These are phyloP conservation scores for Nephotettix cincticeps DNA, from an alignment of 1,140 invertebrate species.

Conservation along the genomic window DNA sequence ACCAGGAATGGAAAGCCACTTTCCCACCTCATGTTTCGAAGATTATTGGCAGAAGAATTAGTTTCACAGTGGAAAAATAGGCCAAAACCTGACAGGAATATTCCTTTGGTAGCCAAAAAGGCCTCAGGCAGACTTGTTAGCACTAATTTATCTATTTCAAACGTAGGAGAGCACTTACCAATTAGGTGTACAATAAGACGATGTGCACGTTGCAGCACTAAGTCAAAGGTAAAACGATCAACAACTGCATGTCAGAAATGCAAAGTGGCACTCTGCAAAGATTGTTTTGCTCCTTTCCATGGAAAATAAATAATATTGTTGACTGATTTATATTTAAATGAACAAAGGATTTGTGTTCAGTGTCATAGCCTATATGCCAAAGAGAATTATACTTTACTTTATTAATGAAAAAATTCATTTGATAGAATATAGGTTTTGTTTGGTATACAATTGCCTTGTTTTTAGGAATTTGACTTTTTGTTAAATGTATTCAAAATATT, in stretches of 20 bases:
- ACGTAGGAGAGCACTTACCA: conserved; percentile 8
- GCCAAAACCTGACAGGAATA: not conserved
- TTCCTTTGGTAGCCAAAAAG: not conserved
- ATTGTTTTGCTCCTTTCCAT: conserved; percentile 17
- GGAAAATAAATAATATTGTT: too few relatives aligned
- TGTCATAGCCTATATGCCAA: too few relatives aligned
- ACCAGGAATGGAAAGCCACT: too few relatives aligned
- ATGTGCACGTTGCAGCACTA: conserved; percentile 19
- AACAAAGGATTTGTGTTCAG: too few relatives aligned
- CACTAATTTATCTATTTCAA: not conserved
- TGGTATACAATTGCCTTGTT: too few relatives aligned
- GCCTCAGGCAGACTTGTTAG: not conserved
- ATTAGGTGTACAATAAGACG: not conserved
- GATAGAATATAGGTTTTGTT: too few relatives aligned
- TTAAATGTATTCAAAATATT: too few relatives aligned
- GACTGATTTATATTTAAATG: too few relatives aligned
- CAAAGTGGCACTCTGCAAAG: not conserved
- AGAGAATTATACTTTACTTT: too few relatives aligned
- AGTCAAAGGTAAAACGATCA: not conserved
- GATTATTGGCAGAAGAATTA: not conserved
- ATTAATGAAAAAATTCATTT: too few relatives aligned
- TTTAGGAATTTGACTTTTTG: too few relatives aligned
- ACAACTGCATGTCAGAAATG: conserved; percentile 9
- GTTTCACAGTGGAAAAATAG: not conserved
- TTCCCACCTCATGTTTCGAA: not conserved